Percentiles rank a stretch among this genome's conserved stretches.
Evolutionary conservation across 1,140 invertebrate species (phyloP).

Genomic region (Drosophila pseudoananassae): DNA sequence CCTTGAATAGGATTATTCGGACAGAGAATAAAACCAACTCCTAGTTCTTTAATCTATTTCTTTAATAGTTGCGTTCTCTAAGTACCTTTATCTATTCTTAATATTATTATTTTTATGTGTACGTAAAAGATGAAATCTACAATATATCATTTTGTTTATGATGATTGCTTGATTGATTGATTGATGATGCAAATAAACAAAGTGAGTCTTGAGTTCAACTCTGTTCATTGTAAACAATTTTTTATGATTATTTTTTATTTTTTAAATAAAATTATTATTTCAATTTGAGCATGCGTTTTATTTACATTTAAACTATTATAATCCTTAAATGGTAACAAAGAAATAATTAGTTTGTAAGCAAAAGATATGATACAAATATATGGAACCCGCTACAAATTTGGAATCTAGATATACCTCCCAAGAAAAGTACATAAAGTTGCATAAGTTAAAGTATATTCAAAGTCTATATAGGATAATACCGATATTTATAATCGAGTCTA

Average conservation of each 20-base stretch:
- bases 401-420: conserved; percentile 82
- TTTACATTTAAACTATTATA: too few relatives aligned
- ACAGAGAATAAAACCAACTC: conserved; percentile 61
- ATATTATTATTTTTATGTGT: conserved; percentile 59
- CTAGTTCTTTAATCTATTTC: conserved; percentile 73
- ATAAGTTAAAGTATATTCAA: conserved; percentile 71
- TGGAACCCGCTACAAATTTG: conserved; percentile 81
- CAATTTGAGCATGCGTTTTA: conserved; percentile 74
- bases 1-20: conserved; percentile 45
- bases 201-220: conserved; percentile 80
- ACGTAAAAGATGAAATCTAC: conserved; percentile 55
- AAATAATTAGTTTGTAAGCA: conserved; percentile 22
- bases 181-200: conserved; percentile 52
- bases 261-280: conserved; percentile 83
- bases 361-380: conserved; percentile 68
- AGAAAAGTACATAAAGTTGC: conserved; percentile 53
- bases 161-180: conserved; percentile 47
- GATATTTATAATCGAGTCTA: conserved; percentile 42
- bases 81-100: conserved; percentile 77
- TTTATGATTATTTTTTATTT: conserved; percentile 80
- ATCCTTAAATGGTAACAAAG: neutral
- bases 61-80: conserved; percentile 78
- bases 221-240: conserved; percentile 81
- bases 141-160: conserved; percentile 61
- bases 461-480: conserved; percentile 63